These are phyloP conservation scores for Babyrousa celebensis DNA, from an alignment of 2,797 vertebrate species.

Conservation along the genomic window DNA sequence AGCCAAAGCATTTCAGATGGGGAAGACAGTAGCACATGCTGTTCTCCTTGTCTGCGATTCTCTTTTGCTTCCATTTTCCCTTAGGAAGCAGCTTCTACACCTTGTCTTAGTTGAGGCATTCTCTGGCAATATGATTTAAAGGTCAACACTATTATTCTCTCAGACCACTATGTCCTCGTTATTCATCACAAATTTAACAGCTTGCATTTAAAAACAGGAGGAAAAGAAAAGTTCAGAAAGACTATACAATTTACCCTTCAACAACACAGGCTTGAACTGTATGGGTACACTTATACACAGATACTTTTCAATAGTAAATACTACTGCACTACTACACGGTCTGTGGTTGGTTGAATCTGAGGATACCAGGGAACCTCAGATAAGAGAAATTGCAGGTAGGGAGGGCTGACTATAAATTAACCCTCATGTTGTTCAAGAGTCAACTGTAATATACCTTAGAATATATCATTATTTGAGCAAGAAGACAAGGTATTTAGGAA, in stretches of 20 bases:
- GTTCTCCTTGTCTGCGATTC: not conserved
- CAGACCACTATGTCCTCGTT: not conserved
- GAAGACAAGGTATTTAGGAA: not conserved
- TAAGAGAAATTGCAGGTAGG: not conserved
- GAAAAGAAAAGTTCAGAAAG: not conserved
- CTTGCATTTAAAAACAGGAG: not conserved
- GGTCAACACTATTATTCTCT: not conserved
- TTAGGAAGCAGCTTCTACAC: not conserved
- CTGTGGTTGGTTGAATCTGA: not conserved
- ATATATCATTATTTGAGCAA: not conserved
- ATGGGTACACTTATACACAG: not conserved
- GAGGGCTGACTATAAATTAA: not conserved
- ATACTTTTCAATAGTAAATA: not conserved
- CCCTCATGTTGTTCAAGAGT: not conserved
- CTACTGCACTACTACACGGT: no score
- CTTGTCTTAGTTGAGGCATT: not conserved
- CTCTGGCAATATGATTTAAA: not conserved
- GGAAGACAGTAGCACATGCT: not conserved
- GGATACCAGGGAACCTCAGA: not conserved
- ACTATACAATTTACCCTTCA: not conserved
- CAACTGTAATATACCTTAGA: not conserved
- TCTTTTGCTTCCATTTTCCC: not conserved
- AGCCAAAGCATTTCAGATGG: not conserved
- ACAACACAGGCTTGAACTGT: not conserved
- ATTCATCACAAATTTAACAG: not conserved